Conservation (phyloP, 2,113 vertebrate genomes). For the Cheirogaleus medius region DNA sequence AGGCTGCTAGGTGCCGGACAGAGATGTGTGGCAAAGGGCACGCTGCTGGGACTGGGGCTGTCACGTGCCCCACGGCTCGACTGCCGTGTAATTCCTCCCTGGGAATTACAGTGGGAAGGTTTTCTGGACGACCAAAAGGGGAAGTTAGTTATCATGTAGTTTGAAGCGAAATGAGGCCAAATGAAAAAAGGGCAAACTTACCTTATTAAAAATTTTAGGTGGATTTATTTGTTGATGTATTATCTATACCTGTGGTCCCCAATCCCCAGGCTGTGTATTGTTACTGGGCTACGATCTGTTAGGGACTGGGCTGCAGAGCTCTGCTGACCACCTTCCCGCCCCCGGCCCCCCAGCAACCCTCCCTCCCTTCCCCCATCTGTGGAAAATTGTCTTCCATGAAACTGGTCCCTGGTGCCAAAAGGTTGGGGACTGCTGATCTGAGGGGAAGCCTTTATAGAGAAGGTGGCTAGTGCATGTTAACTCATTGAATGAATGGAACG, state of each 20-base stretch:
- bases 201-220: neutral
- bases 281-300: too few species aligned
- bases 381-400: too few species aligned
- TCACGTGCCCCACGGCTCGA: slow-evolving; percentile 79
- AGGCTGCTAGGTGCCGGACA: neutral
- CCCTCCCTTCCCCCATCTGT: too few species aligned
- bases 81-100: neutral
- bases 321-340: too few species aligned
- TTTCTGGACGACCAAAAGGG: neutral
- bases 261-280: too few species aligned
- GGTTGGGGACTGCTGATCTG: too few species aligned
- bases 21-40: neutral
- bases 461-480: neutral
- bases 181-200: neutral
- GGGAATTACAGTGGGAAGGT: neutral
- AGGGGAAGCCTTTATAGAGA: neutral
- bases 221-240: neutral
- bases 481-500: neutral
- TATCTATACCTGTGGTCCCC: neutral
- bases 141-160: neutral
- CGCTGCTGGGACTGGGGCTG: slow-evolving; percentile 82
- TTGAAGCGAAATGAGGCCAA: neutral
- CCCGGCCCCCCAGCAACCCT: too few species aligned
- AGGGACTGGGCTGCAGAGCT: too few species aligned
- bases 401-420: too few species aligned